A percentile compares a stretch with the other conserved stretches of the same genome.
Evolutionary conservation across 2,888 invertebrate genomes (phyloP).

Genomic region (Nomada goodeniana): DNA sequence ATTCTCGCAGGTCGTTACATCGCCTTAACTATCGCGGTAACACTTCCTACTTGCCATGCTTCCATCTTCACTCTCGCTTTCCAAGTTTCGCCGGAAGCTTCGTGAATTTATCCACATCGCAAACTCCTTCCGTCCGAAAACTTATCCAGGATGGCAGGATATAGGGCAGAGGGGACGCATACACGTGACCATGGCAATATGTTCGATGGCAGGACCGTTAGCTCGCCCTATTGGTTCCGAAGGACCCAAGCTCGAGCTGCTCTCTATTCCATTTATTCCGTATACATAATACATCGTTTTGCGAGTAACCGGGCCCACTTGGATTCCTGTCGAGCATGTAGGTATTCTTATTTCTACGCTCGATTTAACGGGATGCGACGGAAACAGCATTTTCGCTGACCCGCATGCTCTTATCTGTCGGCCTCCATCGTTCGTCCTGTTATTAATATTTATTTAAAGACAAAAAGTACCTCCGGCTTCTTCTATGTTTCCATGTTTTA

Average conservation of each 20-base stretch:
- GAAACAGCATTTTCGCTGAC: conserved; percentile 52
- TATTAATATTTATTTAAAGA: conserved; percentile 70
- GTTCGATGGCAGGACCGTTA: conserved; percentile 75
- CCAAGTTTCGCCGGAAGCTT: conserved; percentile 61
- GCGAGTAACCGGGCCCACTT: conserved; percentile 67
- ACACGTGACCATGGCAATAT: conserved; percentile 73
- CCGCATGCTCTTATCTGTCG: conserved; percentile 32
- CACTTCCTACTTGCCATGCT: conserved; percentile 45
- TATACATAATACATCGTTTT: conserved; percentile 81
- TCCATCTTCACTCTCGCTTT: conserved; percentile 49
- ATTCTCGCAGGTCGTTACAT: conserved; percentile 58
- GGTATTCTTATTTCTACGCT: conserved; percentile 80
- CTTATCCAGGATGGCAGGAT: conserved; percentile 59
- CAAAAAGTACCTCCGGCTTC: conserved; percentile 49
- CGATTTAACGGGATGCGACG: conserved; percentile 74
- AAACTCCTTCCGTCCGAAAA: conserved; percentile 66
- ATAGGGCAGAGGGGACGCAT: conserved; percentile 57
- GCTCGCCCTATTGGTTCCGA: conserved; percentile 80
- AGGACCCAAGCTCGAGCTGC: conserved; percentile 76
- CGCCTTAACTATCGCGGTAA: conserved; percentile 56
- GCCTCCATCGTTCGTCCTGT: conserved; percentile 17
- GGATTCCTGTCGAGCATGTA: conserved; percentile 69
- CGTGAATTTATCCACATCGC: conserved; percentile 67
- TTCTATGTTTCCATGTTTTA: conserved; percentile 2
- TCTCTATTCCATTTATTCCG: conserved; percentile 79